Evolutionary conservation across 2,888 invertebrate species (phyloP).

Genomic region (Apamea monoglypha): DNA sequence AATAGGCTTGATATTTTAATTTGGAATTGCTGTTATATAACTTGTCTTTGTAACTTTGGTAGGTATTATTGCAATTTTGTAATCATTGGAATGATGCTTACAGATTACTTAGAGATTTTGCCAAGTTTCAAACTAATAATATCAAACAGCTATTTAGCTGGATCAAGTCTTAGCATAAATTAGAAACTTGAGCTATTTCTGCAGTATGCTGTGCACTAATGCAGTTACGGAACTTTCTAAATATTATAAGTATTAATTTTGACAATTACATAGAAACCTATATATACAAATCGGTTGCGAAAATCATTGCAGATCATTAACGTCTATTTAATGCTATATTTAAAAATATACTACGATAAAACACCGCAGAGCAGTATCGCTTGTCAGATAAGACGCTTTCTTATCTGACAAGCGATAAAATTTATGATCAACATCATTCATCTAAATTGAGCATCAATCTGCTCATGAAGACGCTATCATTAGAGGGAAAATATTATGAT

Average conservation of each 20-base stretch:
- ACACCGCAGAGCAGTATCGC: not conserved
- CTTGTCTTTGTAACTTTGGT: not conserved
- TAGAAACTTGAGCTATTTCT: not conserved
- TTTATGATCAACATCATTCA: constrained; percentile 13
- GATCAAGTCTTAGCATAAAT: not conserved
- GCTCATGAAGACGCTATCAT: not conserved
- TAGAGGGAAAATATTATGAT: constrained; percentile 18
- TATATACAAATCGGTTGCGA: not conserved
- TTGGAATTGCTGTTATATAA: not conserved
- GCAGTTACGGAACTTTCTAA: not conserved
- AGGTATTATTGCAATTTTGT: not conserved
- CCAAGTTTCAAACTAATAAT: not conserved
- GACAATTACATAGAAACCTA: not conserved
- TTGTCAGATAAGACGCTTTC: not conserved
- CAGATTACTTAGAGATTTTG: not conserved
- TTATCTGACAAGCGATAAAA: not conserved
- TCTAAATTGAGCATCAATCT: constrained; percentile 29
- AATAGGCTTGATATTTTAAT: not conserved
- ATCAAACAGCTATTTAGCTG: not conserved
- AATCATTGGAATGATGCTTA: not conserved
- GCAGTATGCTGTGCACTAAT: not conserved
- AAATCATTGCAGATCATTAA: not conserved
- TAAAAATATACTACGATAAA: not conserved
- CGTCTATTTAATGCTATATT: not conserved
- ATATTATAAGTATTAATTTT: no score